These are phyloP conservation scores for Epinephelus lanceolatus DNA, from an alignment of 2,113 vertebrate species.

Conservation along the genomic window DNA sequence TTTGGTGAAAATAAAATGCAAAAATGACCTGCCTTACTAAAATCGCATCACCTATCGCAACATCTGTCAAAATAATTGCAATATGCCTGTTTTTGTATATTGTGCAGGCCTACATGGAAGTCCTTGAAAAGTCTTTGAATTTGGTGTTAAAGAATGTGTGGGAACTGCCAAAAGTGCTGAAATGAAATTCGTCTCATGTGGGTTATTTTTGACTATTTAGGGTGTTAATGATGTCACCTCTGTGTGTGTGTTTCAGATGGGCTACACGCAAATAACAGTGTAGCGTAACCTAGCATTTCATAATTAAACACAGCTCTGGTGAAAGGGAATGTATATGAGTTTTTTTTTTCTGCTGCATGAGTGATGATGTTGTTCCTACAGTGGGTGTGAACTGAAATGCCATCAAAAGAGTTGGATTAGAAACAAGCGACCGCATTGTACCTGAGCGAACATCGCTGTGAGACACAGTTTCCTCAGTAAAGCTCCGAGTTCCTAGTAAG, in stretches of 20 bases:
- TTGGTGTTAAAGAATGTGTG: no score
- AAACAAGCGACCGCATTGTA: constrained; percentile 40
- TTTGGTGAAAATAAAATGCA: no score
- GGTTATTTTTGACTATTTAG: background rate
- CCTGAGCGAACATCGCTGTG: constrained; percentile 33
- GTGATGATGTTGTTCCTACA: constrained; percentile 53
- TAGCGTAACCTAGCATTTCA: background rate
- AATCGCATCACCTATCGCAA: no score
- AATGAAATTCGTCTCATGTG: background rate
- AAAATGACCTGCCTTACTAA: no score
- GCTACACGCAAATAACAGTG: background rate
- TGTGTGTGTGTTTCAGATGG: background rate
- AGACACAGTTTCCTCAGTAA: constrained; percentile 52
- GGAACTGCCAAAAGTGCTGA: background rate
- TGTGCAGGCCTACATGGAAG: no score
- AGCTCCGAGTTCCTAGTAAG: constrained; percentile 47
- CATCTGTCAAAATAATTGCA: no score
- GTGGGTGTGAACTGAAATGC: constrained; percentile 61
- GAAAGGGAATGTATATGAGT: background rate
- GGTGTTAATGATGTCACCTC: background rate
- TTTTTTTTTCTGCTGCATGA: background rate
- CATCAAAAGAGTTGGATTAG: constrained; percentile 36
- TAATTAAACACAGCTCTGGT: background rate
- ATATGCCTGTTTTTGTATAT: no score
- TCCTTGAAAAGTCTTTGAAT: no score